Percentiles rank a stretch among this genome's conserved stretches.
These are phyloP conservation scores for Himalopsyche kuldschensis DNA, from an alignment of 2,888 invertebrate species.

Conservation along the genomic window DNA sequence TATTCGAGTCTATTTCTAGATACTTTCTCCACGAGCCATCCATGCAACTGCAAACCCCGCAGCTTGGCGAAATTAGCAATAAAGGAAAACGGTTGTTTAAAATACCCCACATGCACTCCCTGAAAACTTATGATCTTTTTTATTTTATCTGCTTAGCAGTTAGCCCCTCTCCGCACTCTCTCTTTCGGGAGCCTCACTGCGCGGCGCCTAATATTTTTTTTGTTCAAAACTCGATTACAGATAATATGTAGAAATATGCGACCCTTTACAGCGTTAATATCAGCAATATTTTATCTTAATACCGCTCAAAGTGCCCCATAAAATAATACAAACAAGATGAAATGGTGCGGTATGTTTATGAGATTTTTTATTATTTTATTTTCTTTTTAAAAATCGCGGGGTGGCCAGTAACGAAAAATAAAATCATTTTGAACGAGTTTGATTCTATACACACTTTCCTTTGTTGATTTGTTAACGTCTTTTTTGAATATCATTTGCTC, in stretches of 20 bases:
- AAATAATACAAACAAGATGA: conserved; percentile 15
- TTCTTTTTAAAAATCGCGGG: not conserved
- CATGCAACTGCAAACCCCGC: conserved; percentile 13
- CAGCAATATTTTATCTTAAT: conserved; percentile 36
- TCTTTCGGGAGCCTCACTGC: conserved; percentile 19
- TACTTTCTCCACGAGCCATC: not conserved
- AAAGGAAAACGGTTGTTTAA: conserved; percentile 40
- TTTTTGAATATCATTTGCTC: too few relatives aligned
- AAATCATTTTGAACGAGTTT: not conserved
- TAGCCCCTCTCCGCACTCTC: not conserved
- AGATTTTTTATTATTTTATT: not conserved
- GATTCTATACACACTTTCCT: too few relatives aligned
- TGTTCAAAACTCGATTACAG: conserved; percentile 31
- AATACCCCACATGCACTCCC: conserved; percentile 38
- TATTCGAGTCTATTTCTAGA: not conserved
- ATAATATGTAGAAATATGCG: conserved; percentile 23
- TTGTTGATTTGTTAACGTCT: too few relatives aligned
- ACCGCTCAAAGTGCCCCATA: conserved; percentile 11
- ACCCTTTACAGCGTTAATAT: conserved; percentile 18
- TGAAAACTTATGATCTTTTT: conserved; percentile 35
- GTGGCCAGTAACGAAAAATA: not conserved
- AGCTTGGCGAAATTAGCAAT: conserved; percentile 39
- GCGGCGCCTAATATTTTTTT: conserved; percentile 25
- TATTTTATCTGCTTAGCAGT: conserved; percentile 31
- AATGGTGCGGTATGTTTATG: not conserved